Evolutionary conservation across 2,113 vertebrate genomes (phyloP), one percentile per base, ranked within the genome.

Genomic region (Psittacula cyanocephala): DNA sequence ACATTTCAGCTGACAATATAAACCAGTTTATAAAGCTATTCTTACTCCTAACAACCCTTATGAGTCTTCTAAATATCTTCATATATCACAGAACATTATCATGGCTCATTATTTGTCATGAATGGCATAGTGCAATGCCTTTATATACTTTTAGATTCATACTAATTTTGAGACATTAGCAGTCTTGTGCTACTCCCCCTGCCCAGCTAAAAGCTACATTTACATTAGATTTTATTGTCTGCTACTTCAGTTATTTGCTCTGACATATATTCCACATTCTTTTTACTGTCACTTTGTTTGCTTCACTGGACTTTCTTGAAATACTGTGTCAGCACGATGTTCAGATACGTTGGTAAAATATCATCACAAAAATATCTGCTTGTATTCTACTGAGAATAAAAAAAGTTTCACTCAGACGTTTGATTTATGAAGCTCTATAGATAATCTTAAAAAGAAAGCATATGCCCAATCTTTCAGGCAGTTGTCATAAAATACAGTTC

Each of bases 151-250:
- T 88, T 76, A 90, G 84, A 87, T 41, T 85, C 75, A 84, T 70
- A 53, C 87, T 81, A 46, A 86, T 94, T 90, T 64, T 70, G 75
- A 63, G 46, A 85, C 28, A 57, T n/a, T 43, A 72, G 39, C 29
- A 63, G 70, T 95, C 37, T 37, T 0, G 2, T 67, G 65, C 67
- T 64, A 3, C 67, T 84, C 79, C 49, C 23, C 46, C 52, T 62
- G 17, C 49, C 71, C 33, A 49, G 27, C 62, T 86, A 85, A 81
- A 93, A 94, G n/a, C 53, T 60, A 4, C 33, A 55, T 81, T 69
- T 94, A 20, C 23, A 76, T 91, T 94, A 86, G 31, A 25, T 69
- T 97, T 96, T 88, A 91, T 93, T 87, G 92, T 88, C 67, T 92
- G 22, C 91, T 91, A 33, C 71, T 88, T 95, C 82, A 81, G 15